Percentiles rank a stretch among this genome's conserved stretches.
Conservation (phyloP, 2,888 invertebrate species). For the Agriotes lineatus region DNA sequence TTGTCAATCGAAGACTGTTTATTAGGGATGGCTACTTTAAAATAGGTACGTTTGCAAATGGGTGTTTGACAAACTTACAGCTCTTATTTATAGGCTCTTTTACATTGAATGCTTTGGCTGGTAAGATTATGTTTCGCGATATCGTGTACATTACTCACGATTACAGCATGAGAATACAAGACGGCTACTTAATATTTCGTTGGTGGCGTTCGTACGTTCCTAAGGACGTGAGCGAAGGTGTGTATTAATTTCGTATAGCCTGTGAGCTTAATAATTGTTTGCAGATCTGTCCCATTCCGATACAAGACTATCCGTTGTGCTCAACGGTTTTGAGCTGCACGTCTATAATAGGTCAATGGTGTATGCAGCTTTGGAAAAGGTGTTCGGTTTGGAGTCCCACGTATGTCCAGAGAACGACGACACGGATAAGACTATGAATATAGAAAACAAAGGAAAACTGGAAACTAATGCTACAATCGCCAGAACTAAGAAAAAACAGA, state of each 20-base stretch:
- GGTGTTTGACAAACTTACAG: neutral
- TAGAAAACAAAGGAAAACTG: conserved; percentile 48
- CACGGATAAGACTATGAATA: conserved; percentile 52
- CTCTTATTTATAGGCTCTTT: conserved; percentile 82
- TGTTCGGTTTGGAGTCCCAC: conserved; percentile 86
- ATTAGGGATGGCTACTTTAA: conserved; percentile 89
- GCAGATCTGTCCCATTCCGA: conserved; percentile 95
- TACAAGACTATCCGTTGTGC: conserved; percentile 88
- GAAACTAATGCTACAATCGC: conserved; percentile 28
- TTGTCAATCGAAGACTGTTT: conserved; percentile 89
- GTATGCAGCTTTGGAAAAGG: conserved; percentile 88
- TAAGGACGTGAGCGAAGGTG: conserved; percentile 95
- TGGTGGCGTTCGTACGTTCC: conserved; percentile 98
- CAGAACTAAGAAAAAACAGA: conserved; percentile 63
- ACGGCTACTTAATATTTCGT: conserved; percentile 96
- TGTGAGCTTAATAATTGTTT: conserved; percentile 56
- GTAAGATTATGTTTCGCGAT: conserved; percentile 98
- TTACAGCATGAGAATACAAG: conserved; percentile 92
- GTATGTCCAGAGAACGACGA: conserved; percentile 72
- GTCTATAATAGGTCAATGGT: conserved; percentile 92
- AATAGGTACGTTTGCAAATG: conserved; percentile 75
- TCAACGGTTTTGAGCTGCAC: conserved; percentile 96
- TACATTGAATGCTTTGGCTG: conserved; percentile 94
- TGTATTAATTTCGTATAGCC: conserved; percentile 9
- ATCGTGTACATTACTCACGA: conserved; percentile 95